Conservation (phyloP, 1,140 invertebrate species). For the Lineus longissimus region DNA sequence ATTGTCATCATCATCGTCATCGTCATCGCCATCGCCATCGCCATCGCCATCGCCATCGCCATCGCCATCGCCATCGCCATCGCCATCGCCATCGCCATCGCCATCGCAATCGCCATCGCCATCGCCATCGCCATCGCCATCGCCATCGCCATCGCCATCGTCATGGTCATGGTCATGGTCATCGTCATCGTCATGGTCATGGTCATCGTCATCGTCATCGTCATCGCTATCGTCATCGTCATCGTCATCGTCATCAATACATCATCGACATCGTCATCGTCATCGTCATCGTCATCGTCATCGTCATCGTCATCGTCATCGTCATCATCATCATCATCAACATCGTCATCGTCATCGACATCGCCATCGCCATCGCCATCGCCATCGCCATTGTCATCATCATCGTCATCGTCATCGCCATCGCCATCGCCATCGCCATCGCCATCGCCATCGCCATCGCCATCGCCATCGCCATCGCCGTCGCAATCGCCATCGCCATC, state of each 20-base stretch:
- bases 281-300: constrained; percentile 13
- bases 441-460: not conserved
- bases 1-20: constrained; percentile 7
- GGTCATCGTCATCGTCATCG: constrained; percentile 5
- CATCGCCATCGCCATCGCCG: constrained; percentile 14
- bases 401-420: constrained; percentile 2
- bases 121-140: constrained; percentile 12
- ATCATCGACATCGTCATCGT: too few relatives aligned
- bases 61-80: not conserved
- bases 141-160: not conserved
- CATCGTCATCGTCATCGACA: too few relatives aligned
- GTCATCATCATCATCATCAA: too few relatives aligned
- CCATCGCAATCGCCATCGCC: constrained; percentile 26
- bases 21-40: not conserved
- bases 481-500: constrained; percentile 5
- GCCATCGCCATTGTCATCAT: constrained; percentile 10
- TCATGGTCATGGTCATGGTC: too few relatives aligned
- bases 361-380: too few relatives aligned
- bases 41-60: not conserved
- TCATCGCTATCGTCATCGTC: constrained; percentile 11
- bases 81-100: constrained; percentile 12
- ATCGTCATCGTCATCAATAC: constrained; percentile 16
- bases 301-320: constrained; percentile 13
- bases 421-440: not conserved
- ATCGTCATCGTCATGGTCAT: too few relatives aligned